A percentile compares a stretch with the other conserved stretches of the same genome.
These are phyloP conservation scores for Cremastinae sp. DNA, from an alignment of 2,888 invertebrate species.

Conservation along the genomic window DNA sequence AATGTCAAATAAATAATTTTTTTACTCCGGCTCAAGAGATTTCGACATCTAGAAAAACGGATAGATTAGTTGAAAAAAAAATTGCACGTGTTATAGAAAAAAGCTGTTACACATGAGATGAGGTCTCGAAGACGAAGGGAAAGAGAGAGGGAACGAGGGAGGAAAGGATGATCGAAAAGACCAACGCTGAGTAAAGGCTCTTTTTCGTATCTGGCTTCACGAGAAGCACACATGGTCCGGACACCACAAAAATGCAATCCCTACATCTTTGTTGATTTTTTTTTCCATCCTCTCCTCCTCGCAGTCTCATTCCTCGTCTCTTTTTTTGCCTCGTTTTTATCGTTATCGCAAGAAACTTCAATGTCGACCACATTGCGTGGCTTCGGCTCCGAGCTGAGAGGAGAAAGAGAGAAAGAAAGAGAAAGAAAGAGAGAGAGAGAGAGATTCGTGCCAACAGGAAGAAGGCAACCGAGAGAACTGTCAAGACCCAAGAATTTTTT, in stretches of 20 bases:
- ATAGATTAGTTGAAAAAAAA: too few relatives aligned
- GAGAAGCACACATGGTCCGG: constrained; percentile 74
- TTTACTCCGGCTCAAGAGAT: too few relatives aligned
- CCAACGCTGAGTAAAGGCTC: constrained; percentile 69
- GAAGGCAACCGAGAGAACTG: constrained; percentile 29
- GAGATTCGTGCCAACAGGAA: constrained; percentile 26
- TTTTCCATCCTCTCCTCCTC: constrained; percentile 50
- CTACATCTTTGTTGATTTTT: constrained; percentile 43
- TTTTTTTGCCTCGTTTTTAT: constrained; percentile 38
- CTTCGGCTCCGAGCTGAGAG: too few relatives aligned
- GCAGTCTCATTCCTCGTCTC: background rate
- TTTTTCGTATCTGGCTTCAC: constrained; percentile 60
- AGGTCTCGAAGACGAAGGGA: background rate
- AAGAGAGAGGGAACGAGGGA: background rate
- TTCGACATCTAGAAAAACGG: background rate
- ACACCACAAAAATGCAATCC: constrained; percentile 73
- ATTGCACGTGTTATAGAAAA: too few relatives aligned
- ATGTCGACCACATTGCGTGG: constrained; percentile 12
- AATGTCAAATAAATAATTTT: too few relatives aligned
- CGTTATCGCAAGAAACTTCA: constrained; percentile 46
- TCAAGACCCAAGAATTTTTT: too few relatives aligned
- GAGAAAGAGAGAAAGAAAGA: background rate
- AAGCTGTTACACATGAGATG: too few relatives aligned
- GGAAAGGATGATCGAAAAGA: constrained; percentile 61
- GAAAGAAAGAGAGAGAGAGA: constrained; percentile 2